Evolutionary conservation across 1,140 invertebrate species (phyloP), one percentile per base, ranked within the genome.

Genomic region (Littorina saxatilis): DNA sequence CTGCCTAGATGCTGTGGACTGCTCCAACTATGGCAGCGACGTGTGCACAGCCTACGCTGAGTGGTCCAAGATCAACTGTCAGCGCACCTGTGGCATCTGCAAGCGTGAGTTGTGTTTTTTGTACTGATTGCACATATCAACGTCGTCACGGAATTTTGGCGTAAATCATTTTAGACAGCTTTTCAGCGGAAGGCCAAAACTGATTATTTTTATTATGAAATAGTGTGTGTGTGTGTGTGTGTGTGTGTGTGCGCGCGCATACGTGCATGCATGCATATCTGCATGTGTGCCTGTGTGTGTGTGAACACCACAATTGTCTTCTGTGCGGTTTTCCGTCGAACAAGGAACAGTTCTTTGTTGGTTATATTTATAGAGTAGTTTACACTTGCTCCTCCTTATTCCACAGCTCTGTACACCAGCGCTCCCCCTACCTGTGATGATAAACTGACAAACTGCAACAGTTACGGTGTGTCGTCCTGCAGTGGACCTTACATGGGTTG

Each of bases 31-130:
- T 79, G 87, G 84, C 29, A 52, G 74, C 11, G 50, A 82, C 61
- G 82, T 86, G 1, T 90, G 88, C 80, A 87, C 84, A 11, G 27
- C 79, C 32, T 89, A 88, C 55, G 66, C 27, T 23, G 73, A 81
- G 15, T 90, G 89, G 89, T 83, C 89, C 32, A 47, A 82, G 29
- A 84, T 85, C 29, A 88, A 90, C 82, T 90, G 89, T 74, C 73
- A 82, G 32, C 83, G 83, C 39, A 84, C 79, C 76, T 90, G 89
- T 66, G 84, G 84, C 74, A 73, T 87, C 58, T 90, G 89, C 83
- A 32, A 61, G 15, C 82, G 87, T 87, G 81, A 75, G 86, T 86
- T 66, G 17, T 23, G 3, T 2, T 77, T 35, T 50, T 1, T 63
- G 17, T 39, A n/a, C 20, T 27, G 15, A 17, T 27, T n/a, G 23